Base-by-base conservation (phyloP, 2,888 invertebrate species). In the Tryphoninae sp. region DNA sequence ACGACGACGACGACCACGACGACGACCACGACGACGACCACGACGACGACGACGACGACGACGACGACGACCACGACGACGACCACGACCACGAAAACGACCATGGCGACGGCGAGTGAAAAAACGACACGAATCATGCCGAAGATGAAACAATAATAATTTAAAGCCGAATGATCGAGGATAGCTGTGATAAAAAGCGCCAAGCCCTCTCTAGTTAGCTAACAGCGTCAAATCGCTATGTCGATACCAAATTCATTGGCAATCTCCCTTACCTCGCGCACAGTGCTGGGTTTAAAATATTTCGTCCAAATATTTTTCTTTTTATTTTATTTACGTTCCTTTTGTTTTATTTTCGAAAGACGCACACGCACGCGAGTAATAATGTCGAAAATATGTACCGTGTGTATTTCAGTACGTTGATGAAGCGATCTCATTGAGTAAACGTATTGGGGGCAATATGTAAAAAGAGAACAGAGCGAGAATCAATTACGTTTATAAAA, bases 321-420 rank as follows among this genome's bases (percentile, higher is more conserved):
- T 16, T 53, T 23, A 1, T 13, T 11, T 23, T 23, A 49, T 49
- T 33, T 49, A 6, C 8, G 68, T 61, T 19, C 11, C 16, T 45
- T 13, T 49, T 6, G 40, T 51, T 68, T 16, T 68, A 3, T 22
- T 51, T 51, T n/a, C 22, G 61, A n/a, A 23, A 6, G 71, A 61
- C 19, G 53, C 11, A 22, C 71, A 72, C 71, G 79, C 71, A 82
- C 75, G 76, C 75, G 76, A 82, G 79, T 82, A 71, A 82, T 82
- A 82, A 69, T 79, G 79, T 78, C 71, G 71, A 67, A 72, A 75
- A 79, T 78, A 82, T 78, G 81, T 81, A 81, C 65, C 75, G 67
- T 72, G 79, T 82, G 82, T 79, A 82, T 82, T 82, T 76, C 82
- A 79, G 76, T 82, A 82, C 45, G 78, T 78, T 71, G 78, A 76